Evolutionary conservation across 2,888 invertebrate genomes (phyloP), one percentile per base, ranked within the genome.

Genomic region (Cyaniris semiargus): DNA sequence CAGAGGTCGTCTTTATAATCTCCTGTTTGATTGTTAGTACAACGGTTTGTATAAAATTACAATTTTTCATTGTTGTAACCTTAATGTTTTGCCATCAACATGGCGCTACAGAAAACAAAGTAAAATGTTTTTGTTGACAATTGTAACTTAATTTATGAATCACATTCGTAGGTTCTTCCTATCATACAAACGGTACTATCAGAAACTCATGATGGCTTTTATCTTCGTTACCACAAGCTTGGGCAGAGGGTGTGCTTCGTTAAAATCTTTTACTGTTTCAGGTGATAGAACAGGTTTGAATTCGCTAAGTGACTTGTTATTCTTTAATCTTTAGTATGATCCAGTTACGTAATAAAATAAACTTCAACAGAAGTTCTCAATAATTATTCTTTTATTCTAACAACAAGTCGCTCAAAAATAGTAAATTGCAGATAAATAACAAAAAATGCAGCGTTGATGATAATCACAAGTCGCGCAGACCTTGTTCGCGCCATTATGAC

Each of bases 401-500:
- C n/a, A n/a, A n/a, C n/a, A n/a, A n/a, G n/a, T n/a, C n/a, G n/a
- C n/a, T n/a, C n/a, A n/a, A 60, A 27, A 66, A 5, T 31, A 1
- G 3, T 15, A 6, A 66, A 66, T 31, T 18, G 3, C 23, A 21
- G 6, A 6, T 6, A 15, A 66, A 66, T 66, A 27, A 23, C 23
- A 15, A 66, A 18, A 60, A 66, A 18, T 6, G 7, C 18, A 31
- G 15, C 15, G 15, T 66, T 23, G 74, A 48, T 44, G 48, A 27
- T 31, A 53, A 74, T 53, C 48, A 7, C 48, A 53, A 48, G 53
- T 74, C 53, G 53, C 74, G 53, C 53, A 71, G 72, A 71, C 56
- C 44, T 72, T 56, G 56, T 76, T 70, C 71, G 18, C 71, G 18
- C 31, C 23, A 58, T 72, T 44, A 58, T 77, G 76, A 77, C 76